Conservation (phyloP, 37 sponge, comb jelly and placozoan genomes). For the Eunapius fragilis region DNA sequence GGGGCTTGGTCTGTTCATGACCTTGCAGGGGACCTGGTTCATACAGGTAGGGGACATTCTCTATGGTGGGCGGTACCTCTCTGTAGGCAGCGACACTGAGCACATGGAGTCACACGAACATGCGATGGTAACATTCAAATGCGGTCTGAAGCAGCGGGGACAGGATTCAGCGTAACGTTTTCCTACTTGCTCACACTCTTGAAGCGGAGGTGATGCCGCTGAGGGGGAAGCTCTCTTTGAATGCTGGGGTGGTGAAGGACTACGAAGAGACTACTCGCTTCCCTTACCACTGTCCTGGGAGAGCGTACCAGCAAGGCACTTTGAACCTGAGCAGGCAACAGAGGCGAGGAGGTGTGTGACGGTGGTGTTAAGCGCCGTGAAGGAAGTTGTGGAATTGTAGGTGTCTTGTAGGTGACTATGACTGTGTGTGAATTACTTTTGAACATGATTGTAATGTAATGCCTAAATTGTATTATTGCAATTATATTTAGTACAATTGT, state of each 20-base stretch:
- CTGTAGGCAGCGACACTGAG: too few species aligned
- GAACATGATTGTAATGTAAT: too few species aligned
- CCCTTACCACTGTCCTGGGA: background rate
- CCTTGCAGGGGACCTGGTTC: too few species aligned
- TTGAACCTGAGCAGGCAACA: background rate
- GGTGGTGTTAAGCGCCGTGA: background rate
- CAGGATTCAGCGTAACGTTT: background rate
- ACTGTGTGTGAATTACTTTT: too few species aligned
- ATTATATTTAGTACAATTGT: too few species aligned
- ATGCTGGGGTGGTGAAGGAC: background rate
- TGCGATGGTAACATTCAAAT: background rate
- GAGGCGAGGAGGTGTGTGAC: background rate
- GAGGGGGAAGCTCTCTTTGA: background rate
- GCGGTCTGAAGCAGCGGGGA: conserved; percentile 32
- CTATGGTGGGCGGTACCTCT: too few species aligned
- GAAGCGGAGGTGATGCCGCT: background rate
- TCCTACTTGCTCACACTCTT: background rate
- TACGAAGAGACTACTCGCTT: background rate
- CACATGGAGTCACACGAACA: too few species aligned
- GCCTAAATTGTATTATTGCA: too few species aligned
- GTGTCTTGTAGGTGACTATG: too few species aligned
- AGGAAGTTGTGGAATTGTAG: background rate
- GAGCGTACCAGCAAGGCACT: background rate
- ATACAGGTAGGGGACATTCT: too few species aligned
- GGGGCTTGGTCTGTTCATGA: too few species aligned